These are phyloP conservation scores for Sciaenops ocellatus DNA, from an alignment of 2,797 vertebrate species.

Conservation along the genomic window DNA sequence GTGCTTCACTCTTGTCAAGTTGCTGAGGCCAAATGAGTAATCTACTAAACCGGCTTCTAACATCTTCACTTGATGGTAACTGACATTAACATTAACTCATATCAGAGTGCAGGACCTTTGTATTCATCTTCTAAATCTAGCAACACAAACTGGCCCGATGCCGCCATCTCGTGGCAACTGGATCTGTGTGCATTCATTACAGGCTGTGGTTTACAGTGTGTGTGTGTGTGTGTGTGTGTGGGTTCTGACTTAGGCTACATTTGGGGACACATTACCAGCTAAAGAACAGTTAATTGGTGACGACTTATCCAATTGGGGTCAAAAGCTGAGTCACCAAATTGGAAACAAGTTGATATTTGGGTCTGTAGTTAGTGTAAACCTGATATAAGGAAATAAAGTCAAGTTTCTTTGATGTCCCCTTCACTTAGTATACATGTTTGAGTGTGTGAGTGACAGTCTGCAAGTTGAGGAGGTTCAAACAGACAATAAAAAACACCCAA, in stretches of 20 bases:
- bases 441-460: neutral
- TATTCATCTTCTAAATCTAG: neutral
- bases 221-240: conserved; percentile 13
- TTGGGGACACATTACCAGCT: too few relatives aligned
- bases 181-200: neutral
- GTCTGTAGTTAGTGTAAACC: too few relatives aligned
- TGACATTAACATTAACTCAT: neutral
- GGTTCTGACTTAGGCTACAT: neutral
- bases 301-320: too few relatives aligned
- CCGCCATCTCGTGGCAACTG: conserved; percentile 50
- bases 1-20: neutral
- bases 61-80: neutral
- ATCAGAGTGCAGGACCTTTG: neutral
- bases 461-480: conserved; percentile 20
- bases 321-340: too few relatives aligned
- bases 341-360: too few relatives aligned
- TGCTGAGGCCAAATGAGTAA: too few relatives aligned
- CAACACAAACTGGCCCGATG: neutral
- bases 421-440: too few relatives aligned
- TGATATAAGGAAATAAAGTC: too few relatives aligned
- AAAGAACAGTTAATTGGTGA: too few relatives aligned
- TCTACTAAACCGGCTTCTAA: neutral
- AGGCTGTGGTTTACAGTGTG: neutral
- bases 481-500: neutral
- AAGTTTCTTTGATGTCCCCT: too few relatives aligned